Base-by-base conservation (phyloP, 2,113 vertebrate genomes). In the Tauraco erythrolophus region DNA sequence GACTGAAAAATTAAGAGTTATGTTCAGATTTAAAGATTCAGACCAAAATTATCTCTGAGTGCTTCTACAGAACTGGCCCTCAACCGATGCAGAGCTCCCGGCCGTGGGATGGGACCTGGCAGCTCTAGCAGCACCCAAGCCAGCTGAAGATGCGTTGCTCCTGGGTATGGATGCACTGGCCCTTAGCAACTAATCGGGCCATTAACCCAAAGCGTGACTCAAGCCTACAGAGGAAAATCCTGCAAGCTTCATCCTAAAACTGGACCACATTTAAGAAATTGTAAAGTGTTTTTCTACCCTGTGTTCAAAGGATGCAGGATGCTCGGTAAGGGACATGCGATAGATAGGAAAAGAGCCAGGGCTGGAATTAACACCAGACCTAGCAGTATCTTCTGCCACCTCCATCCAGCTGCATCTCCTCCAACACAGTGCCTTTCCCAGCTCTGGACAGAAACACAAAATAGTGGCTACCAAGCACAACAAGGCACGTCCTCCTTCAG, bases 281-380 rank as follows among this genome's bases (percentile, higher is more conserved):
- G 28, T 2, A 5, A 39, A 66, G 16, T 0, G 0, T 45, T 82
- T 93, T 57, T 53, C 21, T 57, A 6, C 31, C 4, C 0, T 24
- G 0, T 22, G 35, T 61, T 80, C 60, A 86, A 80, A 58, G 25
- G 30, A 70, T 23, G 22, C 60, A 71, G 30, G 33, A 50, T 3
- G 6, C 25, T 94, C 33, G 27, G 71, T 76, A 64, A 60, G 14
- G 51, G 74, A 27, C 19, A 14, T 41, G 25, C 28, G 45, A 45
- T 3, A 86, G 30, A 11, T 0, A 53, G 64, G 43, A 30, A 33
- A 87, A 41, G 31, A 45, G 57, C 24, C 8, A 23, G 35, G 46
- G 61, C 76, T 85, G 87, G 66, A 88, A 85, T 72, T 83, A 62
- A 30, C 1, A 4, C 21, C 62, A 88, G 68, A 72, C 30, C 37